Conservation (phyloP, 1,140 invertebrate genomes). For the Drosophila nigrodunni region DNA sequence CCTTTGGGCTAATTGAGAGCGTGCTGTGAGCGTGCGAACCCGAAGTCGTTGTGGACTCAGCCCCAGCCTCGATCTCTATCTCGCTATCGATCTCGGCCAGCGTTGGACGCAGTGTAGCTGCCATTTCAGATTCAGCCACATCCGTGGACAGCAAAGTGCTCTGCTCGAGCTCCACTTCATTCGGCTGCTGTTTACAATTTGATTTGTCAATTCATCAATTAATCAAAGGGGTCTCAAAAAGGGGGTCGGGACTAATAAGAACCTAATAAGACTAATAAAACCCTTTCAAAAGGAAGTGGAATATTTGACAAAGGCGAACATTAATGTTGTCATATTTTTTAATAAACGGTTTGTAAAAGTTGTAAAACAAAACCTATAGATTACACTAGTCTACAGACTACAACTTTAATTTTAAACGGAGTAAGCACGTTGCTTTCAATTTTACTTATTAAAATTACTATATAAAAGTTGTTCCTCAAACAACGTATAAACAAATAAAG, state of each 20-base stretch:
- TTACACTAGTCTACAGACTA: background rate
- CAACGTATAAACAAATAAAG: too few relatives aligned
- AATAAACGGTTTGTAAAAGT: too few relatives aligned
- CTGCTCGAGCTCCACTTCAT: conserved; percentile 30
- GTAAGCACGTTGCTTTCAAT: too few relatives aligned
- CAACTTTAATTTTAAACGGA: too few relatives aligned
- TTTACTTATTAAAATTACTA: too few relatives aligned
- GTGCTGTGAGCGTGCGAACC: conserved; percentile 52
- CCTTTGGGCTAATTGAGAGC: conserved; percentile 48
- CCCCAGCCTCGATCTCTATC: conserved; percentile 50
- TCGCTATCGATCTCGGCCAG: conserved; percentile 41
- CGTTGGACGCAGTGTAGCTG: conserved; percentile 34
- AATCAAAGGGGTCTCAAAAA: background rate
- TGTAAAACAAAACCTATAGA: background rate
- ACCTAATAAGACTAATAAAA: too few relatives aligned
- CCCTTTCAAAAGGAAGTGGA: too few relatives aligned
- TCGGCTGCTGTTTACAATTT: conserved; percentile 36
- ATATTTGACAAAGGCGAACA: too few relatives aligned
- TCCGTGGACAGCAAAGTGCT: conserved; percentile 38
- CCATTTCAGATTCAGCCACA: conserved; percentile 27
- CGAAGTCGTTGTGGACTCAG: conserved; percentile 57
- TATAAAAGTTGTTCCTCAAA: too few relatives aligned
- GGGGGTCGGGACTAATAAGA: conserved; percentile 1
- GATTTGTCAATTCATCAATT: conserved; percentile 8
- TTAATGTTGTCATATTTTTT: too few relatives aligned